phyloP scores from a whole-genome alignment of 1,140 invertebrate genomes.

The Parasteatoda tepidariorum region DNA sequence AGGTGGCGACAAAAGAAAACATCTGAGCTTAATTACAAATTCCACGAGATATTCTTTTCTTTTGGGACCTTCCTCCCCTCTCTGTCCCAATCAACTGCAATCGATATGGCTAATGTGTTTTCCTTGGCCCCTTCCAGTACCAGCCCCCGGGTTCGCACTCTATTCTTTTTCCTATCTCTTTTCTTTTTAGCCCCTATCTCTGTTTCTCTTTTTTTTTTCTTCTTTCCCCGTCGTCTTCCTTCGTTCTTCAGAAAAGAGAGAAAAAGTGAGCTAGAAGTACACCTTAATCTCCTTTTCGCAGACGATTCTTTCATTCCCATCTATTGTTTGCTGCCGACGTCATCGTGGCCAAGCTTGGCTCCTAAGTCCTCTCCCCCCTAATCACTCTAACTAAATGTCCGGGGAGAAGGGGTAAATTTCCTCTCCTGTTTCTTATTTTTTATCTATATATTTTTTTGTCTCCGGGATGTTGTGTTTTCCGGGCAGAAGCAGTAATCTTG shows the following conservation, averaged over 20 bases:
- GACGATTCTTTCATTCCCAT: not conserved
- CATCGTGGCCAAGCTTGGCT: not conserved
- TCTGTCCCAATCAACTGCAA: not conserved
- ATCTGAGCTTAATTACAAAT: not conserved
- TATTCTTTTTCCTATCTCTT: not conserved
- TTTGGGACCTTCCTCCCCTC: not conserved
- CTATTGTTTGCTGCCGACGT: conserved; percentile 1
- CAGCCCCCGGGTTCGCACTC: not conserved
- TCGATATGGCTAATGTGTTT: conserved; percentile 25
- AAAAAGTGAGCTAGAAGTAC: not conserved
- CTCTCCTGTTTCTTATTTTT: no score
- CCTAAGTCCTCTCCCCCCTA: not conserved
- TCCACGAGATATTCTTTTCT: not conserved
- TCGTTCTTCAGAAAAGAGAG: not conserved
- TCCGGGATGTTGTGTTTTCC: no score
- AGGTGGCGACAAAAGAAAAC: not conserved
- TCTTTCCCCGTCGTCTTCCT: not conserved
- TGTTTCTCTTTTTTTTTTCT: not conserved
- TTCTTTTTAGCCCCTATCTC: not conserved
- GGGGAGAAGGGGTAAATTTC: not conserved
- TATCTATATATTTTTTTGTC: no score
- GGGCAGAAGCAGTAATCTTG: no score
- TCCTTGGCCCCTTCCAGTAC: not conserved
- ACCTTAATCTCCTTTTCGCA: conserved; percentile 11
- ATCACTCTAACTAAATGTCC: not conserved